Percentiles rank a stretch among this genome's conserved stretches.
These are phyloP conservation scores for Eristalis intricaria DNA, from an alignment of 2,888 invertebrate genomes.

Conservation along the genomic window DNA sequence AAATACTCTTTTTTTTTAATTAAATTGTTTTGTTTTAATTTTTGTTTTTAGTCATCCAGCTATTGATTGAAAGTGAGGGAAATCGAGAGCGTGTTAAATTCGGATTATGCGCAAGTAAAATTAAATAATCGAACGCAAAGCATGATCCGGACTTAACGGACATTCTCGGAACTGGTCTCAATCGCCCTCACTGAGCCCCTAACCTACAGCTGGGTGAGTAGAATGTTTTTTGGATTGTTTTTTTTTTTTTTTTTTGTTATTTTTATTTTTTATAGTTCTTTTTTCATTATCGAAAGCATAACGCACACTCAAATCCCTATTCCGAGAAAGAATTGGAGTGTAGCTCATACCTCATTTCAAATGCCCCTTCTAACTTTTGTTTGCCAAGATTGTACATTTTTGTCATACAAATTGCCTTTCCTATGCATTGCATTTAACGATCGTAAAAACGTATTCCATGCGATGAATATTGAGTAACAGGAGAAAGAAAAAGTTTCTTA, in stretches of 20 bases:
- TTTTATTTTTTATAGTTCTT: constrained; percentile 19
- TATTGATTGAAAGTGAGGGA: constrained; percentile 68
- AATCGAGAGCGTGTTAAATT: constrained; percentile 59
- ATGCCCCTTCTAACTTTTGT: neutral
- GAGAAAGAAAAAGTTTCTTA: constrained; percentile 36
- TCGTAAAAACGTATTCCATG: constrained; percentile 60
- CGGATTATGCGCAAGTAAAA: neutral
- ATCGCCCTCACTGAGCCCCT: constrained; percentile 73
- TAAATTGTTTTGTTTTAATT: constrained; percentile 3
- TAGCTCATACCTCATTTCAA: constrained; percentile 29
- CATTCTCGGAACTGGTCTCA: constrained; percentile 55
- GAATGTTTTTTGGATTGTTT: constrained; percentile 43
- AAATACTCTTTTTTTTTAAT: constrained; percentile 18
- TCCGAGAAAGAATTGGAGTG: constrained; percentile 47
- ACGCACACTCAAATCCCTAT: constrained; percentile 50
- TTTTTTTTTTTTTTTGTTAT: constrained; percentile 39
- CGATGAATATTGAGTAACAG: constrained; percentile 53
- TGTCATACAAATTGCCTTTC: constrained; percentile 42
- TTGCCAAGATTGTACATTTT: constrained; percentile 47
- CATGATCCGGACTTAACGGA: constrained; percentile 2
- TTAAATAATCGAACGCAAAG: neutral
- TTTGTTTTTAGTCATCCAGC: constrained; percentile 63
- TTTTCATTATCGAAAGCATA: constrained; percentile 40
- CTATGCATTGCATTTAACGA: neutral
- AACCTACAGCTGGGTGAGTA: constrained; percentile 68